phyloP scores from a whole-genome alignment of 2,888 invertebrate genomes.

The Lasioglossum pauxillum region DNA sequence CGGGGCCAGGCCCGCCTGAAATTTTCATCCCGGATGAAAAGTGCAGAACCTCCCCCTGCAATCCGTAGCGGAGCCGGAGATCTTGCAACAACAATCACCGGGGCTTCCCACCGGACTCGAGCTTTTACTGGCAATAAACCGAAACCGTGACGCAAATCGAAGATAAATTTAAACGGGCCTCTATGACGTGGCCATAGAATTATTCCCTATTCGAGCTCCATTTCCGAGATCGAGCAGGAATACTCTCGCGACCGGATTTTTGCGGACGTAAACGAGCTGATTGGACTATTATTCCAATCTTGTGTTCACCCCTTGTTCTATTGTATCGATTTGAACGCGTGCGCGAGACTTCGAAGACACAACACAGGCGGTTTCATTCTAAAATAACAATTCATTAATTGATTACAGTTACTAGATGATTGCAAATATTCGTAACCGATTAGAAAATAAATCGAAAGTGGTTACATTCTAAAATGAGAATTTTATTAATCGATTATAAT shows the following conservation, averaged over 20 bases:
- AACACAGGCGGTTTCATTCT: no score
- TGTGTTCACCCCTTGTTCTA: no score
- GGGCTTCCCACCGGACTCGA: slow-evolving; percentile 20
- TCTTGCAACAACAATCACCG: slow-evolving; percentile 35
- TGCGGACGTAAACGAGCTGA: neutral
- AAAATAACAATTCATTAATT: no score
- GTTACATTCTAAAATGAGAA: no score
- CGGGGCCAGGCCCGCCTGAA: neutral
- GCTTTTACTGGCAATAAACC: slow-evolving; percentile 61
- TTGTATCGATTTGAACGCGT: neutral
- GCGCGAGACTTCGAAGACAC: neutral
- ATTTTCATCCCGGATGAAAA: neutral
- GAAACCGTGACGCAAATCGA: slow-evolving; percentile 54
- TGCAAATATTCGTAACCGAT: no score
- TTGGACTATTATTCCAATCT: no score
- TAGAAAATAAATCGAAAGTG: no score
- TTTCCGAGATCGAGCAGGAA: slow-evolving; percentile 11
- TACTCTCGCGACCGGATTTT: neutral
- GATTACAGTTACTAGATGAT: no score
- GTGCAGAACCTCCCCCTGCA: neutral
- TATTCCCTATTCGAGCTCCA: slow-evolving; percentile 21
- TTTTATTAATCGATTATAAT: no score
- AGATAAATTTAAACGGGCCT: slow-evolving; percentile 56
- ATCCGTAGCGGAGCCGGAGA: neutral
- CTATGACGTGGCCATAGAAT: slow-evolving; percentile 45